A percentile compares a stretch with the other conserved stretches of the same genome.
Evolutionary conservation across 2,113 vertebrate genomes (phyloP).

Genomic region (Carassius carassius): DNA sequence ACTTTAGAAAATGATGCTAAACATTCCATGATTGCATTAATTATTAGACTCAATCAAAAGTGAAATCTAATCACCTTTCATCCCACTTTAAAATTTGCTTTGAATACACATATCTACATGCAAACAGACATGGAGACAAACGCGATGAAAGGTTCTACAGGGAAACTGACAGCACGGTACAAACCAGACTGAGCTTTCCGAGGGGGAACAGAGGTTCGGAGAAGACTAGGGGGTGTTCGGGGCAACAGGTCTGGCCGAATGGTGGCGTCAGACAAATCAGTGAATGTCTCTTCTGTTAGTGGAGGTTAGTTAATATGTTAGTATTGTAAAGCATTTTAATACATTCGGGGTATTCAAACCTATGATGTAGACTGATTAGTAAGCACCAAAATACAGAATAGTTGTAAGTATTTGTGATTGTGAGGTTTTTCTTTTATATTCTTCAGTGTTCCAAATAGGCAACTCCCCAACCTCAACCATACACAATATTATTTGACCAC

Average conservation of each 20-base stretch:
- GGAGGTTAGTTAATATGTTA: constrained; percentile 57
- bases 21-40: neutral
- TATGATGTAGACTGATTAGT: constrained; percentile 14
- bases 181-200: constrained; percentile 54
- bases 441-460: neutral
- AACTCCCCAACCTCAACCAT: neutral
- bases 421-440: neutral
- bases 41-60: neutral
- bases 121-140: constrained; percentile 26
- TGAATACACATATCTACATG: constrained; percentile 3
- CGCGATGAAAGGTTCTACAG: constrained; percentile 12
- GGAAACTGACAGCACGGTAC: constrained; percentile 48
- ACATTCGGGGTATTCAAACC: neutral
- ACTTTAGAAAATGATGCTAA: neutral
- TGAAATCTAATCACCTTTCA: neutral
- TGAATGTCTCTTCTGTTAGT: constrained; percentile 60
- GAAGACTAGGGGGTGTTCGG: constrained; percentile 51
- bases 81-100: neutral
- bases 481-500: neutral
- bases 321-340: constrained; percentile 33
- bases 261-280: constrained; percentile 56
- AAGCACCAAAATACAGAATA: neutral
- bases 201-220: constrained; percentile 48
- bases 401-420: neutral
- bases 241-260: constrained; percentile 59